phyloP scores from a whole-genome alignment of 1,140 invertebrate genomes.

The Meloidogyne floridensis region DNA sequence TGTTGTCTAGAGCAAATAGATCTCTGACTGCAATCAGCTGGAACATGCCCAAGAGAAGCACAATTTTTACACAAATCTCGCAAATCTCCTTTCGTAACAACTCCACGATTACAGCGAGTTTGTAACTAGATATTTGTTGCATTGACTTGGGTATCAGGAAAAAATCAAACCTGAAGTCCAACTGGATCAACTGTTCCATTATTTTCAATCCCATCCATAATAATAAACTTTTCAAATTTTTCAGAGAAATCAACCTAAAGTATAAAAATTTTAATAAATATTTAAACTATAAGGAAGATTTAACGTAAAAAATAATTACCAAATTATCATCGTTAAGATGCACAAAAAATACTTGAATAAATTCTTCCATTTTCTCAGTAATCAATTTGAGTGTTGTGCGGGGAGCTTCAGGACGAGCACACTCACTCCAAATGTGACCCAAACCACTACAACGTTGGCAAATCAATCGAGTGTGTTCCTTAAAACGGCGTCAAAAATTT shows the following conservation, averaged over 20 bases:
- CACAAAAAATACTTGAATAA: conserved; percentile 28
- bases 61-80: conserved; percentile 20
- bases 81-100: conserved; percentile 26
- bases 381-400: conserved; percentile 18
- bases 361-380: conserved; percentile 11
- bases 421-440: background rate
- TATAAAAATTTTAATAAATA: background rate
- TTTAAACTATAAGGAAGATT: background rate
- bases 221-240: conserved; percentile 18
- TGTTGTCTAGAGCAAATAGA: conserved; percentile 1
- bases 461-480: conserved; percentile 12
- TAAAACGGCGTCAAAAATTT: background rate
- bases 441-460: conserved; percentile 14
- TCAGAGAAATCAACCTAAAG: background rate
- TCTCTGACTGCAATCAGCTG: background rate
- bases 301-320: background rate
- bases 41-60: conserved; percentile 17
- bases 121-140: background rate
- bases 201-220: conserved; percentile 25
- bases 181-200: conserved; percentile 28
- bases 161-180: conserved; percentile 19
- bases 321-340: conserved; percentile 22
- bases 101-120: conserved; percentile 6
- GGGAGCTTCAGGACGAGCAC: conserved; percentile 8
- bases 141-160: background rate